Evolutionary conservation across 2,888 invertebrate genomes (phyloP), one percentile per base, ranked within the genome.

Genomic region (Alloplasta piceator): DNA sequence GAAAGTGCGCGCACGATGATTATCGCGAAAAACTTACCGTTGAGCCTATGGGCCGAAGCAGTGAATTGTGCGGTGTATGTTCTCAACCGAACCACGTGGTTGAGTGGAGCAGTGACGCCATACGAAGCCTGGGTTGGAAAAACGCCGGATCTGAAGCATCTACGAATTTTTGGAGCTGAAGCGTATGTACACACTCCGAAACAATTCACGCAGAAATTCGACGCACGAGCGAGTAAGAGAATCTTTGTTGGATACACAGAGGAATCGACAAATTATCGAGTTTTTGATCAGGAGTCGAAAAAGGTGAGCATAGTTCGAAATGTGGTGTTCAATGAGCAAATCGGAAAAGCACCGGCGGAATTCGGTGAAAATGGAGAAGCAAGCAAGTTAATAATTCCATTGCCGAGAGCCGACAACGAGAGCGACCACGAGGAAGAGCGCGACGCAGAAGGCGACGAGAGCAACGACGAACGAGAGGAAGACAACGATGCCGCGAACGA

Each of bases 361-460:
- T 6, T 7, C 5, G 7, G 5, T 41, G 41, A 41, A 7, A 5
- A 5, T 5, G 41, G 7, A 5, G 41, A 41, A 5, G 41, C 5
- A 5, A 7, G 7, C 5, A 7, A 41, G 7, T 5, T 41, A 41
- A 41, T 41, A 41, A 5, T 41, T 41, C 41, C 41, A 6, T 6
- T 5, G 55, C 5, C 10, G 5, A 6, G 5, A 5, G 16, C 16
- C 14, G 36, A 14, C 6, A 14, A 36, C 6, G 38, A n/a, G 60
- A 6, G 39, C 38, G 16, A 61, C 36, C n/a, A 6, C 38, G 73
- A 64, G 63, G 73, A 73, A 39, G 72, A 41, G 12, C 14, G 26
- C 48, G 41, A 55, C 52, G 36, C 6, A 61, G 61, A 6, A 6
- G 7, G 14, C 38, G 50, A 6, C n/a, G 6, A 46, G 12, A 66